Percentiles rank a stretch among this genome's conserved stretches.
Evolutionary conservation across 2,113 vertebrate species (phyloP).

Genomic region (Pelecanus crispus): DNA sequence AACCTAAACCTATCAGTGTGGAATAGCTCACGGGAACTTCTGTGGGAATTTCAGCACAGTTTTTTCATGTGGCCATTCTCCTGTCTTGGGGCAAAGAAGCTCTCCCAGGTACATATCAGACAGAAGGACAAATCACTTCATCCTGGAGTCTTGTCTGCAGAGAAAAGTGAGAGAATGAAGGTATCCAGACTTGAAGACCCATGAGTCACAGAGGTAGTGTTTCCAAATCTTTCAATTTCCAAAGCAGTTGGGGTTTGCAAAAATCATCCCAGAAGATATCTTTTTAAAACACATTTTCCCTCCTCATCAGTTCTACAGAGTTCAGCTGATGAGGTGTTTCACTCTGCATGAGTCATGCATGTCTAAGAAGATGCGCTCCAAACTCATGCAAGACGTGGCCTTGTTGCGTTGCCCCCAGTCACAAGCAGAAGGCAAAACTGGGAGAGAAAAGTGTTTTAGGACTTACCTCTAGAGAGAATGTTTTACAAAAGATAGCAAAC

Average conservation of each 20-base stretch:
- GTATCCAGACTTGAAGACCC: background rate
- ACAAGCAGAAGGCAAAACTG: background rate
- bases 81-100: background rate
- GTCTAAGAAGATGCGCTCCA: background rate
- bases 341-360: background rate
- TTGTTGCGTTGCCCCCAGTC: background rate
- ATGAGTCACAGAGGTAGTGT: background rate
- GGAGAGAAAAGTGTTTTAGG: background rate
- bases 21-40: background rate
- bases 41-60: background rate
- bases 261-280: background rate
- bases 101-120: background rate
- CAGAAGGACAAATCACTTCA: background rate
- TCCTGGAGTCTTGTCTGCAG: background rate
- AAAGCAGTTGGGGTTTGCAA: background rate
- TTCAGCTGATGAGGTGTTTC: background rate
- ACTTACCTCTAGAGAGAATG: background rate
- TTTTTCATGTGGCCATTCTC: background rate
- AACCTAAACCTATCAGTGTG: background rate
- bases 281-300: background rate
- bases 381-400: rapidly evolving
- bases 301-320: background rate
- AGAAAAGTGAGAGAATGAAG: background rate
- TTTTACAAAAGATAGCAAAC: background rate
- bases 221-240: background rate